phyloP scores from a whole-genome alignment of 1,140 invertebrate genomes.

The Mylabris phalerata region DNA sequence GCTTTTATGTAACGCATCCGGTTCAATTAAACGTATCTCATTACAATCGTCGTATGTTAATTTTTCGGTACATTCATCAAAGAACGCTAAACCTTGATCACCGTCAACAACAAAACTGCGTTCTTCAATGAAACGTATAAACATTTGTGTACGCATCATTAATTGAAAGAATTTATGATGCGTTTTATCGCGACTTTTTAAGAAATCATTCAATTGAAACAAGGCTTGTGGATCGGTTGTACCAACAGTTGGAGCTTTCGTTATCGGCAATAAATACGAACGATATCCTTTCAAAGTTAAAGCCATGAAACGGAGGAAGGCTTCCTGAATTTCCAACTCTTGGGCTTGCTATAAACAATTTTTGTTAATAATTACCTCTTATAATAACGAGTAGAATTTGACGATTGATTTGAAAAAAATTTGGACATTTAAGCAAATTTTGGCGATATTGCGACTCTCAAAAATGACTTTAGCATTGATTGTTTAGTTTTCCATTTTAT shows the following conservation, averaged over 20 bases:
- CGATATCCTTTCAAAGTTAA: constrained; percentile 88
- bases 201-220: constrained; percentile 87
- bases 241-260: constrained; percentile 84
- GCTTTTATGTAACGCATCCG: constrained; percentile 48
- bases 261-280: constrained; percentile 86
- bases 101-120: constrained; percentile 96
- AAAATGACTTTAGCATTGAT: no score
- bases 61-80: constrained; percentile 92
- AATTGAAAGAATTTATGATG: constrained; percentile 88
- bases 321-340: constrained; percentile 94
- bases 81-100: constrained; percentile 90
- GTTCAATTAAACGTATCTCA: constrained; percentile 34
- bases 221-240: constrained; percentile 91
- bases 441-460: no score
- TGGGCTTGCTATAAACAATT: constrained; percentile 51
- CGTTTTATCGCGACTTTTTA: constrained; percentile 64
- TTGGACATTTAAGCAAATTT: no score
- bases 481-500: no score
- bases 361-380: no score
- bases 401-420: no score
- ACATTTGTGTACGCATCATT: constrained; percentile 93
- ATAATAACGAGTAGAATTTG: no score
- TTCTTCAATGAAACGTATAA: constrained; percentile 97
- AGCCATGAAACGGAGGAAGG: constrained; percentile 95
- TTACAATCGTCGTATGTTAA: constrained; percentile 55